Evolutionary conservation across 2,888 invertebrate genomes (phyloP).

Genomic region (Agriopis aurantiaria): DNA sequence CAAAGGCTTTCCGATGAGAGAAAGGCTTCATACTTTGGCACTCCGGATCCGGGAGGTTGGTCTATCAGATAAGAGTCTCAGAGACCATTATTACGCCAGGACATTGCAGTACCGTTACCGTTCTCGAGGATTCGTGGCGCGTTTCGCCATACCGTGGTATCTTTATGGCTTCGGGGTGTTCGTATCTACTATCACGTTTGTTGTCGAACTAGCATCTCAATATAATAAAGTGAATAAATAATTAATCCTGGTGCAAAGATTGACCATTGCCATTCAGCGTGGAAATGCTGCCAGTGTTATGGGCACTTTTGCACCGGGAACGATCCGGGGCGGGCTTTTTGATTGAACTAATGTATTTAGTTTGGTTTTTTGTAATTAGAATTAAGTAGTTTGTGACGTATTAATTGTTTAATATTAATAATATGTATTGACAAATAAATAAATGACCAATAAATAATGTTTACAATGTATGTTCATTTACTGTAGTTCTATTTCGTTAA

Average conservation of each 20-base stretch:
- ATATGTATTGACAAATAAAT: too few relatives aligned
- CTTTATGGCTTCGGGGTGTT: slow-evolving; percentile 52
- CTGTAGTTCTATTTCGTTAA: background rate
- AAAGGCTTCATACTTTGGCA: slow-evolving; percentile 49
- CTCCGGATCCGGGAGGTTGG: slow-evolving; percentile 63
- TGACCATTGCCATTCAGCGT: too few relatives aligned
- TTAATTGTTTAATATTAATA: too few relatives aligned
- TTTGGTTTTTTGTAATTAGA: too few relatives aligned
- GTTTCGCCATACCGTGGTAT: slow-evolving; percentile 58
- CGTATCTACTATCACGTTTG: slow-evolving; percentile 49
- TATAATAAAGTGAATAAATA: slow-evolving; percentile 4
- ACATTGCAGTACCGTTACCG: slow-evolving; percentile 42
- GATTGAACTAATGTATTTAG: too few relatives aligned
- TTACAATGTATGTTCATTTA: background rate
- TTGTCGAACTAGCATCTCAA: slow-evolving; percentile 46
- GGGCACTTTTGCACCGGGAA: too few relatives aligned
- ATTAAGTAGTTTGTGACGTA: too few relatives aligned
- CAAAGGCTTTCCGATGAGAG: slow-evolving; percentile 66
- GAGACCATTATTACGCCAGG: slow-evolving; percentile 44
- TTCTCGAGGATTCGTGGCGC: slow-evolving; percentile 23
- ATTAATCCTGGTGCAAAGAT: too few relatives aligned
- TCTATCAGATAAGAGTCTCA: slow-evolving; percentile 49
- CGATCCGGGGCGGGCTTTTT: too few relatives aligned
- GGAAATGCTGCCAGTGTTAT: too few relatives aligned
- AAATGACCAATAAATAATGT: background rate